These are phyloP conservation scores for Lepidothrix coronata DNA, from an alignment of 2,113 vertebrate species.

Conservation along the genomic window DNA sequence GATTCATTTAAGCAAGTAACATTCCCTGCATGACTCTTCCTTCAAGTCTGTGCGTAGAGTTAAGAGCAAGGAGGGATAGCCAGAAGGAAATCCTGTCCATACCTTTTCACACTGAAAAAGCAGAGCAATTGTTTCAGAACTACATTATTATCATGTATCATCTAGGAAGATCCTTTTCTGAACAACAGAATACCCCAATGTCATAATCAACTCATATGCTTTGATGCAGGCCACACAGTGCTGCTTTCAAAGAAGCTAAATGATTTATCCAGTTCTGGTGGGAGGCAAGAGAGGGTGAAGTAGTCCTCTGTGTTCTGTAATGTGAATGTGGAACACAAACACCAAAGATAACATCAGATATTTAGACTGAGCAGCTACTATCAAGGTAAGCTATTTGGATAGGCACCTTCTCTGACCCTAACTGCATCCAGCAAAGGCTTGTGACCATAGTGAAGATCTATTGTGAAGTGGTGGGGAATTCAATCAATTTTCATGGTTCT, in stretches of 20 bases:
- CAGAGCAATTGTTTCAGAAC: not conserved
- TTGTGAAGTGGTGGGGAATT: not conserved
- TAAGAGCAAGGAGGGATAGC: not conserved
- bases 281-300: accelerated
- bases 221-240: not conserved
- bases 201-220: not conserved
- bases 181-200: not conserved
- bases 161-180: not conserved
- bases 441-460: not conserved
- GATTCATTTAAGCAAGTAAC: not conserved
- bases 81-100: not conserved
- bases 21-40: not conserved
- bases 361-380: not conserved
- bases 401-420: not conserved
- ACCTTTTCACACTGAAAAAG: not conserved
- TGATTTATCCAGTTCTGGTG: accelerated
- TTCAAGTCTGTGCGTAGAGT: not conserved
- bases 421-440: not conserved
- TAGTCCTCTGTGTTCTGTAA: not conserved
- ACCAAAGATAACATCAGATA: not conserved
- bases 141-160: not conserved
- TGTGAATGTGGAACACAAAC: not conserved
- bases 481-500: not conserved
- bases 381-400: not conserved
- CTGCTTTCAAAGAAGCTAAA: not conserved